These are phyloP conservation scores for Pachyseris speciosa DNA, from an alignment of 64 coral and sea anemone species.

Conservation along the genomic window DNA sequence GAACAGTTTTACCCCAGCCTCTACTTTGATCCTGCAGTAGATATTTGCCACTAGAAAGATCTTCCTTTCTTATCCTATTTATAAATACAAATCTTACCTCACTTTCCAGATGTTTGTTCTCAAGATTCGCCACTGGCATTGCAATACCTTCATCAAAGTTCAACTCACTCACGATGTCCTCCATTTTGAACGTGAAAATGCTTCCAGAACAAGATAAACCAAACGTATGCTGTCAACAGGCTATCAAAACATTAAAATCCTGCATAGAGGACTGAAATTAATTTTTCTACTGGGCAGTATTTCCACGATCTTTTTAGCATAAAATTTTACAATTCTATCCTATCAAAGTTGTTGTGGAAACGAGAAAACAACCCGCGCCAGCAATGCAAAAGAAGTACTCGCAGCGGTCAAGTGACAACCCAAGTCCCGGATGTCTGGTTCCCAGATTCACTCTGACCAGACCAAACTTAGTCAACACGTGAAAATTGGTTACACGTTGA, in stretches of 20 bases:
- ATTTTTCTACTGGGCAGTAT: not conserved
- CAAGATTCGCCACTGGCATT: conserved; percentile 96
- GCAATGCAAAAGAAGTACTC: not conserved
- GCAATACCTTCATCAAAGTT: conserved; percentile 99
- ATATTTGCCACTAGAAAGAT: too few relatives aligned
- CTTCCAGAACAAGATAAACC: not conserved
- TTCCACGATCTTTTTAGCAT: not conserved
- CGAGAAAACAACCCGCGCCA: conserved; percentile 48
- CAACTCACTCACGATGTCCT: conserved; percentile 87
- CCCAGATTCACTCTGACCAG: too few relatives aligned
- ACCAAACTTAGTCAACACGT: too few relatives aligned
- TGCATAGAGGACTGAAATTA: not conserved
- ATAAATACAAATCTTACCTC: conserved; percentile 66
- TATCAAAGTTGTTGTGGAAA: conserved; percentile 87
- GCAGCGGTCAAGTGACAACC: not conserved
- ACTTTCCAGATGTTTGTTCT: conserved; percentile 91
- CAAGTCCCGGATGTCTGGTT: not conserved
- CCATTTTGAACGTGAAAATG: conserved; percentile 75
- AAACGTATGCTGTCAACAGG: not conserved
- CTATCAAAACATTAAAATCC: not conserved
- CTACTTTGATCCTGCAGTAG: too few relatives aligned
- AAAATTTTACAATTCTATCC: not conserved
- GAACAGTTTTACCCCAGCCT: too few relatives aligned
- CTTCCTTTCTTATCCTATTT: not conserved
- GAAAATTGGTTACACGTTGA: not conserved